Evolutionary conservation across 2,113 vertebrate genomes (phyloP).

Genomic region (Deroptyus accipitrinus): DNA sequence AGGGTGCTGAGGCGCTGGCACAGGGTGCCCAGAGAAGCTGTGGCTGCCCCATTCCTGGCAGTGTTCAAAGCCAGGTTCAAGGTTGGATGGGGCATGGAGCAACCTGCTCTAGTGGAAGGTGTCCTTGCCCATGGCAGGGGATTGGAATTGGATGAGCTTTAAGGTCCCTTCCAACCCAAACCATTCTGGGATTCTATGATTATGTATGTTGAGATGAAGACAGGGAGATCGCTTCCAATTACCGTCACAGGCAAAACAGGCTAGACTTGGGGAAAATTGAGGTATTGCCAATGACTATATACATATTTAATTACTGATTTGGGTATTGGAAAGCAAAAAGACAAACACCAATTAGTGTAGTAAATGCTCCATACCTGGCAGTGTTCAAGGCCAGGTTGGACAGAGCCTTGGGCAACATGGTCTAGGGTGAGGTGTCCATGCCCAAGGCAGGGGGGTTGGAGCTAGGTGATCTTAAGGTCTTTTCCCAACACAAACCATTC

Average conservation of each 20-base stretch:
- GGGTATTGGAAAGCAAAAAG: background rate
- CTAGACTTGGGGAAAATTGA: background rate
- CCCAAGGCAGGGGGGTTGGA: background rate
- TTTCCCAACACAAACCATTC: background rate
- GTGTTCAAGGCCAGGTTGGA: background rate
- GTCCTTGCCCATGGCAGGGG: background rate
- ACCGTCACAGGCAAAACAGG: background rate
- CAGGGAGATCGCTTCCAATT: background rate
- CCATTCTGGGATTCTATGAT: background rate
- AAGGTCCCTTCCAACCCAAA: background rate
- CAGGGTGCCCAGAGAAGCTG: background rate
- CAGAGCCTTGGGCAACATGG: background rate
- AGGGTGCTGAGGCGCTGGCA: too few relatives aligned
- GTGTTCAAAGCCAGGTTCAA: background rate
- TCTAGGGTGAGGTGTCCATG: background rate
- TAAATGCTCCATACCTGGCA: background rate
- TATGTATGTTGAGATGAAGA: background rate
- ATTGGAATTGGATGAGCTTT: background rate
- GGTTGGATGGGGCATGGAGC: background rate
- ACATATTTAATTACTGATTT: background rate
- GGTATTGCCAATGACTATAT: background rate
- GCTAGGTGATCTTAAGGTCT: background rate
- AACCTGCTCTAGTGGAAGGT: background rate
- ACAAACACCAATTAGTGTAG: background rate
- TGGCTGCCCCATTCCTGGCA: background rate